A percentile compares a stretch with the other conserved stretches of the same genome.
These are phyloP conservation scores for Anhinga rufa DNA, from an alignment of 2,113 vertebrate genomes.

Conservation along the genomic window DNA sequence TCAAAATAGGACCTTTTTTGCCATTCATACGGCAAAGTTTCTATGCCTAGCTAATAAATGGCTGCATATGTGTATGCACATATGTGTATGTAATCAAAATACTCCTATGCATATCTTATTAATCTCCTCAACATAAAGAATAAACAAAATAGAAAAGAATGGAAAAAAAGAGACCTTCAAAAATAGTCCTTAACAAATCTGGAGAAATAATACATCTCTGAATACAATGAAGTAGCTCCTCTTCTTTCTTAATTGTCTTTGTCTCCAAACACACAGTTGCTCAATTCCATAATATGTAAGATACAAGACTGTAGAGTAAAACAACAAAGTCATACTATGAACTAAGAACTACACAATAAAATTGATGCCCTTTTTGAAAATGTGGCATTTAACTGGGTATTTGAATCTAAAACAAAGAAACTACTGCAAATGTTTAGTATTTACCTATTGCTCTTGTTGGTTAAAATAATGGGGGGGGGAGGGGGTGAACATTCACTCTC, in stretches of 20 bases:
- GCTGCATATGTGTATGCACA: neutral
- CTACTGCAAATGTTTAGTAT: neutral
- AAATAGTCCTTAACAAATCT: neutral
- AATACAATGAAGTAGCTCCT: neutral
- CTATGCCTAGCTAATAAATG: neutral
- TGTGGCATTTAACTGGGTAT: neutral
- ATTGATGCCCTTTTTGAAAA: slow-evolving; percentile 15
- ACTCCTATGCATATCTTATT: neutral
- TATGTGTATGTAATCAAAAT: neutral
- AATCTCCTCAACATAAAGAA: slow-evolving; percentile 1
- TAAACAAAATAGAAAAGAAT: neutral
- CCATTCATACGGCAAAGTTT: neutral
- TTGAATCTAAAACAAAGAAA: slow-evolving; percentile 59
- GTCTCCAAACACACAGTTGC: slow-evolving; percentile 41
- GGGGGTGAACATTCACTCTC: neutral
- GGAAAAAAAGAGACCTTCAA: neutral
- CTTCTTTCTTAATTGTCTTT: slow-evolving; percentile 58
- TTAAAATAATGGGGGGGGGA: neutral
- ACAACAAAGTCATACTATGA: slow-evolving; percentile 41
- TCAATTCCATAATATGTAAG: slow-evolving; percentile 7
- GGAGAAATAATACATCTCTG: neutral
- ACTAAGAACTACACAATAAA: slow-evolving; percentile 33
- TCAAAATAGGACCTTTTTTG: neutral
- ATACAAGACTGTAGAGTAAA: slow-evolving; percentile 6
- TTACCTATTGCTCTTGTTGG: neutral